Base-by-base conservation (phyloP, 2,797 vertebrate genomes). In the Gallinago stenura region DNA sequence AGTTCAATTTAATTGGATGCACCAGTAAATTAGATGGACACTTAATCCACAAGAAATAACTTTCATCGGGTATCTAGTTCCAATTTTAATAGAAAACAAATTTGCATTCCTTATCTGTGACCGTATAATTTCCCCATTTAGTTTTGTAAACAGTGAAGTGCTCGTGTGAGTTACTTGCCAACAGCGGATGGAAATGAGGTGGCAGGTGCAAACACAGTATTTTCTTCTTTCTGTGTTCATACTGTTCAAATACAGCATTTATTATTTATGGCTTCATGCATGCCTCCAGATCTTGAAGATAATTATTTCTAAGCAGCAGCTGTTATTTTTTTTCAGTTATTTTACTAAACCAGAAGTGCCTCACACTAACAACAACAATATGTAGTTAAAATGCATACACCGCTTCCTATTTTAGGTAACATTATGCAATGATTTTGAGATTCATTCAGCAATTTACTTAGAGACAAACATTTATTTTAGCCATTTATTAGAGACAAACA, bases 181-280 rank as follows among this genome's bases (percentile, higher is more conserved):
- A 51, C 39, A 69, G n/a, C 21, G 71, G 39, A 64, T 1, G 0
- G 54, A 78, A 76, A 86, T 35, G 54, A 80, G 50, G 25, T 86
- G 61, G 37, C 61, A 86, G 61, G 45, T 93, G 33, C 61, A 83
- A 80, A 80, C 35, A 21, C 7, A 37, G 16, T 53, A 46, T 90
- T 83, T 87, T 62, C 45, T 81, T 77, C 22, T 28, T 71, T 87
- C 48, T 90, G 18, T 76, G n/a, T 79, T 84, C 70, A 51, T 70
- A 24, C 41, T 80, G 2, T 79, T 93, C 39, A 80, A 30, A 85
- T 73, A 48, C 6, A 79, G 12, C 51, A 84, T 92, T 82, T 83
- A 90, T 89, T 93, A 87, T 89, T 90, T 87, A 70, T 56, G 71
- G 61, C 31, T 91, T 80, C 57, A 16, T 87, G 72, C 41, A 21